A percentile compares a stretch with the other conserved stretches of the same genome.
Conservation (phyloP, 2,113 vertebrate genomes). For the Triplophysa siluroides region DNA sequence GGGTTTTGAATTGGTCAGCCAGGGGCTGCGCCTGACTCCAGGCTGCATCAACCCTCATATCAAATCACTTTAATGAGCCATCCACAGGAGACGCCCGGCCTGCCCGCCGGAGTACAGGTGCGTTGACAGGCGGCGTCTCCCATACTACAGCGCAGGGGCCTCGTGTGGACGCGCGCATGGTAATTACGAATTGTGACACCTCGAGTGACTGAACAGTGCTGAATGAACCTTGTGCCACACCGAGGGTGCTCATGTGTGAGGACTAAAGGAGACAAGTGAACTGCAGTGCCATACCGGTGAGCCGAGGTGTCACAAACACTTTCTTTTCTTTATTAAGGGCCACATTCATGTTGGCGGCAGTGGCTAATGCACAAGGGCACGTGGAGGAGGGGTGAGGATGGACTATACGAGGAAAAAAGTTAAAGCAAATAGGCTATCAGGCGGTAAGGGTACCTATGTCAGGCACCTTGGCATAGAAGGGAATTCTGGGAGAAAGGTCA, state of each 20-base stretch:
- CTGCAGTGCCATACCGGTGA: conserved; percentile 31
- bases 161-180: conserved; percentile 3
- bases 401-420: background rate
- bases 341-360: conserved; percentile 47
- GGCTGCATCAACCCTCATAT: conserved; percentile 39
- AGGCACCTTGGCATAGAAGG: conserved; percentile 13
- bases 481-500: conserved; percentile 47
- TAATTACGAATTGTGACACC: conserved; percentile 53
- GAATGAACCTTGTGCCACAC: conserved; percentile 27
- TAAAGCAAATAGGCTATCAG: conserved; percentile 17
- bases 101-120: conserved; percentile 47
- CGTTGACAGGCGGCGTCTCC: conserved; percentile 25
- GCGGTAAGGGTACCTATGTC: conserved; percentile 37
- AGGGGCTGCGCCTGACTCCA: conserved; percentile 3
- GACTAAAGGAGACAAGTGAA: conserved; percentile 52
- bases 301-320: conserved; percentile 59
- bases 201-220: conserved; percentile 36
- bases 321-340: conserved; percentile 57
- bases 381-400: conserved; percentile 4
- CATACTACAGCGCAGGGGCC: background rate
- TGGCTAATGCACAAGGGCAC: conserved; percentile 31
- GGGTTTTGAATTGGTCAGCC: background rate
- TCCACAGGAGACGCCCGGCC: conserved; percentile 21
- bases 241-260: conserved; percentile 54
- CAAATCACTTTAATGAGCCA: conserved; percentile 60